Conservation (phyloP, 2,888 invertebrate genomes). For the Ophion obscuratus region DNA sequence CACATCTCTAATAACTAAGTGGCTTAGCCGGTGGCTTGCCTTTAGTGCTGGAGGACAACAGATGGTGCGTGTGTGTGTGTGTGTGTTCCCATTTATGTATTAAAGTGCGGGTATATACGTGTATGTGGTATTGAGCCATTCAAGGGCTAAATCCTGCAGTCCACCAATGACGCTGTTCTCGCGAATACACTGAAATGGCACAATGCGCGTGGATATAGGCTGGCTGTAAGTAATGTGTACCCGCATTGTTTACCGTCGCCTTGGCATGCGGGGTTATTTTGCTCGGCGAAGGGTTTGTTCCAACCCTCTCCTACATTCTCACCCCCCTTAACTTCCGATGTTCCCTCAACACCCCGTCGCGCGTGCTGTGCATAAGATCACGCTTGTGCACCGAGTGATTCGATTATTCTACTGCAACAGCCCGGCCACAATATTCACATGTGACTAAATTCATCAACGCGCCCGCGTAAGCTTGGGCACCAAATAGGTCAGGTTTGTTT, state of each 20-base stretch:
- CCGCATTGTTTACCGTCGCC: conserved; percentile 78
- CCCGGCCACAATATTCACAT: neutral
- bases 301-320: conserved; percentile 55
- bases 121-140: conserved; percentile 11
- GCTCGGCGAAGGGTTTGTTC: conserved; percentile 59
- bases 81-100: conserved; percentile 9
- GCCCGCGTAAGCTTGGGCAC: no score
- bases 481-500: no score
- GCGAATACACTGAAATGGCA: conserved; percentile 69
- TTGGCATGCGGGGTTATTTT: conserved; percentile 73
- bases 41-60: conserved; percentile 55
- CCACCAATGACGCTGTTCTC: conserved; percentile 58
- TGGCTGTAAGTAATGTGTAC: conserved; percentile 77
- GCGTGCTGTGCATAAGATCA: neutral
- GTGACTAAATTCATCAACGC: neutral
- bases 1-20: conserved; percentile 63
- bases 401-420: neutral
- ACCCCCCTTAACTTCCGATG: conserved; percentile 47
- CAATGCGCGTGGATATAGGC: conserved; percentile 74
- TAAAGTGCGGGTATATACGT: neutral
- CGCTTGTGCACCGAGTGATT: neutral
- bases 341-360: conserved; percentile 46
- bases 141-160: conserved; percentile 45
- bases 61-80: conserved; percentile 33
- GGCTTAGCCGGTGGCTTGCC: conserved; percentile 58